These are phyloP conservation scores for Orgyia antiqua DNA, from an alignment of 2,888 invertebrate species.

Conservation along the genomic window DNA sequence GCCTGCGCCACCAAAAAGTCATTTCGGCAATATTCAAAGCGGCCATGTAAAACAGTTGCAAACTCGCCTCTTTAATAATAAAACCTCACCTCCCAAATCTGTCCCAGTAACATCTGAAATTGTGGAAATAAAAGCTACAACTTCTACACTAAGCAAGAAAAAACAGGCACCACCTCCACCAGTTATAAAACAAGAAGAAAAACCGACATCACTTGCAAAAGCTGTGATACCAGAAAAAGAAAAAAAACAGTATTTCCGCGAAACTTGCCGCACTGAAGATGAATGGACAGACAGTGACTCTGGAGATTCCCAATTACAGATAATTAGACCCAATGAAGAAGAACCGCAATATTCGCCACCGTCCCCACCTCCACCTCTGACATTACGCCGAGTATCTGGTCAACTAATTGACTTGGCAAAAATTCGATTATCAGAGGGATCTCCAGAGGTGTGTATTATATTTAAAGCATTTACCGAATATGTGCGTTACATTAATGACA, in stretches of 20 bases:
- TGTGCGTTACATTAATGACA: too few relatives aligned
- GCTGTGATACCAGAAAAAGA: conserved; percentile 29
- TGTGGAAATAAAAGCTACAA: conserved; percentile 46
- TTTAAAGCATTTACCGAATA: neutral
- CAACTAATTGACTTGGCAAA: conserved; percentile 63
- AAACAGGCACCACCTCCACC: conserved; percentile 59
- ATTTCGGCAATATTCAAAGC: conserved; percentile 66
- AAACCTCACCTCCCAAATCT: conserved; percentile 28
- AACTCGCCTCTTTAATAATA: conserved; percentile 58
- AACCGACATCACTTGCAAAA: conserved; percentile 39
- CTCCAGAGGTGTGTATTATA: conserved; percentile 70
- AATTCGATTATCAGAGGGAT: conserved; percentile 64
- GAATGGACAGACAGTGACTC: conserved; percentile 76
- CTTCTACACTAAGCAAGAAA: conserved; percentile 52
- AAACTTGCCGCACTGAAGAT: conserved; percentile 81
- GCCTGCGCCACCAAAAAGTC: conserved; percentile 65
- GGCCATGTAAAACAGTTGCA: conserved; percentile 71
- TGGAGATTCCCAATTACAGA: conserved; percentile 45
- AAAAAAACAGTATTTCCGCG: conserved; percentile 72
- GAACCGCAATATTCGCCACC: conserved; percentile 38
- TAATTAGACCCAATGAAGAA: conserved; percentile 25
- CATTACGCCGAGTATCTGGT: conserved; percentile 66
- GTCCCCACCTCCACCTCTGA: conserved; percentile 60
- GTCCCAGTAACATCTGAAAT: conserved; percentile 20
- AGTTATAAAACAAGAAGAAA: conserved; percentile 18